Evolutionary conservation across 2,797 vertebrate genomes (phyloP).

Genomic region (Molothrus ater): DNA sequence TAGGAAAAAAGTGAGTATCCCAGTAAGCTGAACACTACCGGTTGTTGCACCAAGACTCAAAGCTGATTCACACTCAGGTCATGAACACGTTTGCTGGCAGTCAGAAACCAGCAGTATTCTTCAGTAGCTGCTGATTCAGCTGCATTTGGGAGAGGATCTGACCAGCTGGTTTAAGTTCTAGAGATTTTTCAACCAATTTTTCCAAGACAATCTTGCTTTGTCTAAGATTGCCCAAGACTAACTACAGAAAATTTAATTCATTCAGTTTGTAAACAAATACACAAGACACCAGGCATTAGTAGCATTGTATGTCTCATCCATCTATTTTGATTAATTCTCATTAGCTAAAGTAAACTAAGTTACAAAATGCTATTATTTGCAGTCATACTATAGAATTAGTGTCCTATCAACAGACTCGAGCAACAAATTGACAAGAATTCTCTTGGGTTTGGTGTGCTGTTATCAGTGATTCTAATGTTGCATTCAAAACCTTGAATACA

Average conservation of each 20-base stretch:
- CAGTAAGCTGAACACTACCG: background rate
- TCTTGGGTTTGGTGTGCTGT: background rate
- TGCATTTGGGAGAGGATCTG: background rate
- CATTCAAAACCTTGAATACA: background rate
- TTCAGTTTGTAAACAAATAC: background rate
- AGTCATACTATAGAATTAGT: background rate
- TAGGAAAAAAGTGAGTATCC: background rate
- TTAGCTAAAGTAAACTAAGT: background rate
- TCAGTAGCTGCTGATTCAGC: background rate
- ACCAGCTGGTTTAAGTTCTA: background rate
- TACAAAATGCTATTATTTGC: background rate
- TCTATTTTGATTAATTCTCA: background rate
- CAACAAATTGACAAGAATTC: background rate
- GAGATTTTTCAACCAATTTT: background rate
- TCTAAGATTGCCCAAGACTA: background rate
- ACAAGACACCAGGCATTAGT: background rate
- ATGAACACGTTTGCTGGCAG: background rate
- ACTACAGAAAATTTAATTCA: background rate
- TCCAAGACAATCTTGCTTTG: background rate
- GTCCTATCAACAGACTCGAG: background rate
- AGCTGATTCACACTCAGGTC: background rate
- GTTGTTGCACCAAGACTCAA: background rate
- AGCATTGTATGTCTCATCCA: background rate
- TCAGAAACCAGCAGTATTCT: background rate
- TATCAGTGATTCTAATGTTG: background rate